These are phyloP conservation scores for Lordiphosa stackelbergi DNA, from an alignment of 1,140 invertebrate genomes.

Conservation along the genomic window DNA sequence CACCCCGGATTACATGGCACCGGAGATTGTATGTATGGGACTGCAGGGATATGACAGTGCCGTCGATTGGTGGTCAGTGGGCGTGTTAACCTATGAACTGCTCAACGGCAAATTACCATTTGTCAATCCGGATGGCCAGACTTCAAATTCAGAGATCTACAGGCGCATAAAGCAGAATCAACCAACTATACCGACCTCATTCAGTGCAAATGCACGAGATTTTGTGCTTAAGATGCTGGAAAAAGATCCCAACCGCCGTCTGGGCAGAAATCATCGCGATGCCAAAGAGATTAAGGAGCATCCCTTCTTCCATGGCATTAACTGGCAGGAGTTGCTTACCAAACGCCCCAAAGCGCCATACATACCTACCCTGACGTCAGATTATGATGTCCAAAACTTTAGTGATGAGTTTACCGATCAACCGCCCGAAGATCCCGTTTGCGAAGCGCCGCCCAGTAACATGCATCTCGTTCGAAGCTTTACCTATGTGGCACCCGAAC, in stretches of 20 bases:
- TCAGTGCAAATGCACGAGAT: constrained; percentile 81
- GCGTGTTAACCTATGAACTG: constrained; percentile 97
- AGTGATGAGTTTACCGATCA: constrained; percentile 96
- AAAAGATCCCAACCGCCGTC: constrained; percentile 90
- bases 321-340: constrained; percentile 86
- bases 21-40: constrained; percentile 91
- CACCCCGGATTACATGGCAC: constrained; percentile 97
- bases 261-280: constrained; percentile 89
- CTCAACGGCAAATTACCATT: constrained; percentile 98
- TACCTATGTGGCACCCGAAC: constrained; percentile 95
- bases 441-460: constrained; percentile 88
- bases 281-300: constrained; percentile 92
- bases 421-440: constrained; percentile 91
- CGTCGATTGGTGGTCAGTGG: constrained; percentile 98
- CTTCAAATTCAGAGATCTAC: too few relatives aligned
- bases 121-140: constrained; percentile 94
- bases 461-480: constrained; percentile 95
- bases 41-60: constrained; percentile 92
- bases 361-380: constrained; percentile 87
- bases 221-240: constrained; percentile 86
- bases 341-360: constrained; percentile 89
- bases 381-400: constrained; percentile 96
- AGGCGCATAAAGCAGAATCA: constrained; percentile 90
- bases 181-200: constrained; percentile 89
- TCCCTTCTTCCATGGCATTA: constrained; percentile 87